Evolutionary conservation across 2,797 vertebrate genomes (phyloP).

Genomic region (Amphiprion clarkii): DNA sequence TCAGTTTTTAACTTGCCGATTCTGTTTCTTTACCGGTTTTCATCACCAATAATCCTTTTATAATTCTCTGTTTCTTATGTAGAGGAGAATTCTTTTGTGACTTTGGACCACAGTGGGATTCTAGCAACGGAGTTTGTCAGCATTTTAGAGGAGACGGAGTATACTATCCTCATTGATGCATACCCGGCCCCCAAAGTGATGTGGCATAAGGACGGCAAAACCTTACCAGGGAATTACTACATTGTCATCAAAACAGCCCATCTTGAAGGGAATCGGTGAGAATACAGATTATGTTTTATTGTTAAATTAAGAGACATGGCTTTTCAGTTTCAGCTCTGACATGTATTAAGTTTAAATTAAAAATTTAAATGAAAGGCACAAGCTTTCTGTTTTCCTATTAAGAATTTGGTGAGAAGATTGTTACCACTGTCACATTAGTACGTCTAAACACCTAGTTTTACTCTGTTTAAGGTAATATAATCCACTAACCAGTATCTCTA

Average conservation of each 20-base stretch:
- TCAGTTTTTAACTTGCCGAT: not conserved
- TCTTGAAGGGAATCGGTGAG: constrained; percentile 78
- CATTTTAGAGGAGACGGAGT: constrained; percentile 91
- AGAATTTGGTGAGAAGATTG: not conserved
- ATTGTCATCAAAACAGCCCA: constrained; percentile 71
- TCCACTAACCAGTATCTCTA: too few species aligned
- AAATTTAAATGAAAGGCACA: not conserved
- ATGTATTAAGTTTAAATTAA: not conserved
- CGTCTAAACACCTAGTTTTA: not conserved
- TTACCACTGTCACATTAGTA: not conserved
- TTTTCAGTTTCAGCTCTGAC: not conserved
- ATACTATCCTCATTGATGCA: constrained; percentile 90
- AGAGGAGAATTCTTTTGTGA: constrained; percentile 90
- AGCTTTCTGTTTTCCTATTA: not conserved
- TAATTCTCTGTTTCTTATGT: constrained; percentile 29
- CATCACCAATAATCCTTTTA: constrained; percentile 5
- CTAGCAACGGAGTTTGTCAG: constrained; percentile 86
- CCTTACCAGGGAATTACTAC: constrained; percentile 72
- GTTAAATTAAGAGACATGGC: not conserved
- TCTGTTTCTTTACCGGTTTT: not conserved
- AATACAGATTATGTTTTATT: not conserved
- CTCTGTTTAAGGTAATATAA: not conserved
- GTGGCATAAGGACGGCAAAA: constrained; percentile 91
- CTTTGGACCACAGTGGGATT: constrained; percentile 90
- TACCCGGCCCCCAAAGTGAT: constrained; percentile 90